phyloP scores from a whole-genome alignment of 1,140 invertebrate genomes.

The Aphis craccivora region DNA sequence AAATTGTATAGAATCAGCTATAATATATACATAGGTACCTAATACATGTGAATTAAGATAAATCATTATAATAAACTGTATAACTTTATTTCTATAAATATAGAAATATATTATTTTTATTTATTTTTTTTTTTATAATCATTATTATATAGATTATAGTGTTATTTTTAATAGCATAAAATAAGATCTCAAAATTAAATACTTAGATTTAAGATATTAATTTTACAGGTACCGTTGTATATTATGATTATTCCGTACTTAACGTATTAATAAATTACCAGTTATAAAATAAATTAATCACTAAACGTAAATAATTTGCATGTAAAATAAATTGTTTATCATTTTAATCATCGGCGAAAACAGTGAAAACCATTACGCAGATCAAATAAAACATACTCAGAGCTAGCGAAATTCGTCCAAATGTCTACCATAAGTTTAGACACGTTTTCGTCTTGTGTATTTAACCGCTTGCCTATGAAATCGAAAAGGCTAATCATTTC shows the following conservation, averaged over 20 bases:
- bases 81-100: too few species aligned
- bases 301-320: background rate
- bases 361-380: background rate
- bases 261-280: background rate
- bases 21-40: too few species aligned
- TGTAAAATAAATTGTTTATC: background rate
- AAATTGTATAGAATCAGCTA: background rate
- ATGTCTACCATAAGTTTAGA: background rate
- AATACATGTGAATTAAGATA: too few species aligned
- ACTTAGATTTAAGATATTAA: background rate
- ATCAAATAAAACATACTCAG: background rate
- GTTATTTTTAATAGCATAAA: too few species aligned
- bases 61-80: too few species aligned
- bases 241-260: background rate
- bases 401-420: slow-evolving; percentile 26
- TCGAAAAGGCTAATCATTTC: slow-evolving; percentile 26
- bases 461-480: background rate
- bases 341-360: background rate
- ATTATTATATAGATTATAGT: too few species aligned
- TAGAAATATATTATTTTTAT: too few species aligned
- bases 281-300: background rate
- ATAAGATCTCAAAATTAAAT: background rate
- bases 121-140: too few species aligned
- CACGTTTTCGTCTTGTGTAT: background rate
- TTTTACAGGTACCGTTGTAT: background rate